Percentiles rank a stretch among this genome's conserved stretches.
phyloP scores from a whole-genome alignment of 1,140 invertebrate species.

The Achroia grisella region DNA sequence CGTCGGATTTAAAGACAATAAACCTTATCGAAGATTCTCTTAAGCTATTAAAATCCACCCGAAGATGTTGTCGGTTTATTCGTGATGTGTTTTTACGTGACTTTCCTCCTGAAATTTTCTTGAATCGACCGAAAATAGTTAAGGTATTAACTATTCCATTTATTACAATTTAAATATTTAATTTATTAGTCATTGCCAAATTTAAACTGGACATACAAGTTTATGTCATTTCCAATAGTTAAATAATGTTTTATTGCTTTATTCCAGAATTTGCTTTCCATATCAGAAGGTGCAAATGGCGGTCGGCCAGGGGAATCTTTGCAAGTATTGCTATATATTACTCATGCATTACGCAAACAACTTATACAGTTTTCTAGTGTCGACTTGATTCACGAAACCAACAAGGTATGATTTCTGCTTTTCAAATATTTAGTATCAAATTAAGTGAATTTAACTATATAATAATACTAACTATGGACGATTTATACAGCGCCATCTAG shows the following conservation, averaged over 20 bases:
- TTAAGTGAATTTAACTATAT: no score
- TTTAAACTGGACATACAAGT: no score
- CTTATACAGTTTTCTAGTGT: conserved; percentile 39
- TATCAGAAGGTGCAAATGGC: conserved; percentile 38
- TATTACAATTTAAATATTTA: background rate
- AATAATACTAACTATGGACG: no score
- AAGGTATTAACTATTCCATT: conserved; percentile 54
- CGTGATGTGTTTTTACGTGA: conserved; percentile 78
- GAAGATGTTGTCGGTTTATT: conserved; percentile 77
- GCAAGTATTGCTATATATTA: conserved; percentile 41
- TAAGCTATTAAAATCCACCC: conserved; percentile 55
- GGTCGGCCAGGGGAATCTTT: conserved; percentile 44
- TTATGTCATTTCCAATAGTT: no score
- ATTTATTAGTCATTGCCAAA: no score
- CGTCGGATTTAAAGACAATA: conserved; percentile 74
- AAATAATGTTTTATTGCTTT: conserved; percentile 4
- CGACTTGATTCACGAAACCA: conserved; percentile 38
- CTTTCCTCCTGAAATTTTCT: conserved; percentile 81
- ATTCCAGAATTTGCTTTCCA: conserved; percentile 47
- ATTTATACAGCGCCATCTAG: no score
- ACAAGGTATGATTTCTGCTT: conserved; percentile 25
- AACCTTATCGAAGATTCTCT: conserved; percentile 74
- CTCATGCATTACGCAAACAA: conserved; percentile 29
- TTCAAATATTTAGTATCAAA: no score
- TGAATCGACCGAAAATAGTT: conserved; percentile 78